These are phyloP conservation scores for Diplosoma virens DNA, from an alignment of 23 tunicate species.

Conservation along the genomic window DNA sequence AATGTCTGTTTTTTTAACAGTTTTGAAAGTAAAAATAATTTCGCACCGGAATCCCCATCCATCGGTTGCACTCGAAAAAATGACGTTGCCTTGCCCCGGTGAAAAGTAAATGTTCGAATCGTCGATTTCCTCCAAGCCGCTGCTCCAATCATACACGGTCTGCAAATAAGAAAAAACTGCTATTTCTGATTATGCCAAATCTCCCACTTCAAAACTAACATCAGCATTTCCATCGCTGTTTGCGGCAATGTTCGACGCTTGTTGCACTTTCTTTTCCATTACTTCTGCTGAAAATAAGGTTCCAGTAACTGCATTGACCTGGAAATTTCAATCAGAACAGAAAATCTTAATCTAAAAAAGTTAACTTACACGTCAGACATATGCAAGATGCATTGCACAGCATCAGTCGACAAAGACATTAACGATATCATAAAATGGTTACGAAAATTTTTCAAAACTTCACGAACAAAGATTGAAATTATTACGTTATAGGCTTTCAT, in stretches of 20 bases:
- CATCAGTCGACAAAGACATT: too few species aligned
- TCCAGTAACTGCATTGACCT: constrained; percentile 96
- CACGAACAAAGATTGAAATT: too few species aligned
- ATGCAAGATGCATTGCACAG: too few species aligned
- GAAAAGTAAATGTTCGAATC: constrained; percentile 90
- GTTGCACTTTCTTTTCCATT: constrained; percentile 54
- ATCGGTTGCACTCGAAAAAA: constrained; percentile 91
- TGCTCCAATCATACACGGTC: constrained; percentile 88
- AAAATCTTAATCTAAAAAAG: too few species aligned
- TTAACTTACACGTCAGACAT: too few species aligned
- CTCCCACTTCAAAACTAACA: neutral
- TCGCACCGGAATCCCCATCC: constrained; percentile 96
- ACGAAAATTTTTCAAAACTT: too few species aligned
- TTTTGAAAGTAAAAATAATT: too few species aligned
- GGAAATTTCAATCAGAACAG: too few species aligned
- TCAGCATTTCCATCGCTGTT: constrained; percentile 23
- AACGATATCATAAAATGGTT: too few species aligned
- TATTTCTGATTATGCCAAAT: neutral
- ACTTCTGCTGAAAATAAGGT: constrained; percentile 93
- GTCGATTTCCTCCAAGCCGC: constrained; percentile 80
- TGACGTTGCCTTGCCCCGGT: constrained; percentile 92
- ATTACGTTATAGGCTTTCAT: too few species aligned
- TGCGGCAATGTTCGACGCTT: neutral
- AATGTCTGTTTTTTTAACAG: too few species aligned
- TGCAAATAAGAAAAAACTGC: neutral